Conservation (phyloP, 1,140 invertebrate genomes). For the Drosophila miranda region DNA sequence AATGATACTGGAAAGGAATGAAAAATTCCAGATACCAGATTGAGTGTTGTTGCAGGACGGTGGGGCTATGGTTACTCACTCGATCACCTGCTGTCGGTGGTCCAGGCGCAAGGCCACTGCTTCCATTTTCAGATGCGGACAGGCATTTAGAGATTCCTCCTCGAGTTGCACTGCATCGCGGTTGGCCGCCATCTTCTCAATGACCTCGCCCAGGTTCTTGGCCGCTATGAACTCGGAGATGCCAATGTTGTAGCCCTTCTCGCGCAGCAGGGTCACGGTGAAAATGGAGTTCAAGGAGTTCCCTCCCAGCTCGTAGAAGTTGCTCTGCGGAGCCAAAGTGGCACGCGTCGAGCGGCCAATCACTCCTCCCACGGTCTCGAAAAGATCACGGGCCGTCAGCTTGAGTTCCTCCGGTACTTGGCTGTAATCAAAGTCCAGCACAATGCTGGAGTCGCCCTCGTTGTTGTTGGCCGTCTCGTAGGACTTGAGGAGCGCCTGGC, state of each 20-base stretch:
- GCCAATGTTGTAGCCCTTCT: slow-evolving; percentile 89
- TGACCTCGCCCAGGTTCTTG: slow-evolving; percentile 86
- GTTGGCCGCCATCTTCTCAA: slow-evolving; percentile 83
- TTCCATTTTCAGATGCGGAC: slow-evolving; percentile 82
- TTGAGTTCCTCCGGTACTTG: slow-evolving; percentile 85
- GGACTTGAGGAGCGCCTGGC: slow-evolving; percentile 88
- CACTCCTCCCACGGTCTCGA: slow-evolving; percentile 88
- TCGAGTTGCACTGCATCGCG: slow-evolving; percentile 62
- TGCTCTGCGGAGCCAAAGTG: slow-evolving; percentile 85
- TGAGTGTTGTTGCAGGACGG: background rate
- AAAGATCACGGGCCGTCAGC: slow-evolving; percentile 86
- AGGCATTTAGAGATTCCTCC: slow-evolving; percentile 62
- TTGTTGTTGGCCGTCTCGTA: slow-evolving; percentile 88
- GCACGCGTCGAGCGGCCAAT: slow-evolving; percentile 85
- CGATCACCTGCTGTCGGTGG: slow-evolving; percentile 86
- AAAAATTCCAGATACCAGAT: background rate
- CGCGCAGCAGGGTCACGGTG: slow-evolving; percentile 89
- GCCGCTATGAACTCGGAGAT: slow-evolving; percentile 92
- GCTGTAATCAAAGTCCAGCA: slow-evolving; percentile 84
- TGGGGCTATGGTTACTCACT: slow-evolving; percentile 75
- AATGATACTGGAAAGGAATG: slow-evolving; percentile 87
- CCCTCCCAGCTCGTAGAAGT: slow-evolving; percentile 93
- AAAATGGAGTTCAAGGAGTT: slow-evolving; percentile 93
- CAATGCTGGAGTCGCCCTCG: slow-evolving; percentile 74
- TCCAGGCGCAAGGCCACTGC: slow-evolving; percentile 85